phyloP scores from a whole-genome alignment of 2,113 vertebrate genomes.

The Nothocercus nigrocapillus region DNA sequence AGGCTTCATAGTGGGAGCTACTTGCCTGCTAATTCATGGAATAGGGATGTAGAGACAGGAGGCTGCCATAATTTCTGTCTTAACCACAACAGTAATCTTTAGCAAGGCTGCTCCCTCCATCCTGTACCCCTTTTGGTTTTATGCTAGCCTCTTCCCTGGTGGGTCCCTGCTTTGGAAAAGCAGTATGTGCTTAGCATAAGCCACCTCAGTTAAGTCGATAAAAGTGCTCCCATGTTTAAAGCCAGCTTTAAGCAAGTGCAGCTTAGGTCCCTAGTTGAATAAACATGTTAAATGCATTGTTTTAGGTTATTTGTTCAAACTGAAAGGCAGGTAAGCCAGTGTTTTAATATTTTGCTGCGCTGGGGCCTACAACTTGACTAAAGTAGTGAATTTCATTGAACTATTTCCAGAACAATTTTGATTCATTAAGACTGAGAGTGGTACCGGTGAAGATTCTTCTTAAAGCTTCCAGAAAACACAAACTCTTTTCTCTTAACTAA shows the following conservation, averaged over 20 bases:
- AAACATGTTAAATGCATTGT: background rate
- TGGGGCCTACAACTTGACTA: background rate
- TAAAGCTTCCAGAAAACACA: background rate
- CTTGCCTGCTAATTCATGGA: background rate
- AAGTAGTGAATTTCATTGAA: background rate
- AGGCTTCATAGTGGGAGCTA: background rate
- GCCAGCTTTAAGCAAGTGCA: background rate
- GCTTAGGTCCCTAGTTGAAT: background rate
- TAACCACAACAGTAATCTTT: rapidly evolving
- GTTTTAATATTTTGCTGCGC: background rate
- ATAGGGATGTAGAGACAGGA: background rate
- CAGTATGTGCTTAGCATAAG: background rate
- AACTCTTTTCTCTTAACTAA: background rate
- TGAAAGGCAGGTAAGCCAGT: background rate
- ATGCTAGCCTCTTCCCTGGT: background rate
- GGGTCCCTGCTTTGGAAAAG: background rate
- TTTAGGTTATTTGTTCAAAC: background rate
- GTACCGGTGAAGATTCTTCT: background rate
- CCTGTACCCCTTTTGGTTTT: background rate
- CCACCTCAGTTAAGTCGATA: background rate
- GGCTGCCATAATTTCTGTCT: background rate
- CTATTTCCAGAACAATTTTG: background rate
- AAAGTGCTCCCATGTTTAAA: background rate
- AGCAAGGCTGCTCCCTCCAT: background rate
- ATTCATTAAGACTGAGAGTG: background rate